A percentile compares a stretch with the other conserved stretches of the same genome.
Evolutionary conservation across 2,797 vertebrate species (phyloP).

Genomic region (Propithecus deckenii): DNA sequence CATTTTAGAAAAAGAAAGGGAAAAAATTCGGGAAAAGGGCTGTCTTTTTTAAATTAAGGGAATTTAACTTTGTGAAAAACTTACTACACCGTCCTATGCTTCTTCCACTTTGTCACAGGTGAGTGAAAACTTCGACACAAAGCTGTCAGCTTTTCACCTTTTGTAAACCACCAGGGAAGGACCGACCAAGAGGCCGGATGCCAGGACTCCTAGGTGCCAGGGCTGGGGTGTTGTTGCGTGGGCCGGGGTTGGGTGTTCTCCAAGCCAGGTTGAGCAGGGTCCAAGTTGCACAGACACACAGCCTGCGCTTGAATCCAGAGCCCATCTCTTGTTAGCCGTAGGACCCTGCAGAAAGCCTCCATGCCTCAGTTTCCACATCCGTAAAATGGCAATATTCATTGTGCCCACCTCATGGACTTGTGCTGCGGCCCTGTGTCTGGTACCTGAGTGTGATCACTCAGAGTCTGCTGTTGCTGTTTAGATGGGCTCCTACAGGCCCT

Average conservation of each 20-base stretch:
- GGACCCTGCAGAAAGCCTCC: not conserved
- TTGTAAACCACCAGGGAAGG: not conserved
- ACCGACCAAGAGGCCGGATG: not conserved
- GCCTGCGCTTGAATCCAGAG: not conserved
- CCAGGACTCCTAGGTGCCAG: not conserved
- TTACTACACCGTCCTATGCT: not conserved
- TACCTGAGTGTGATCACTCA: accelerated
- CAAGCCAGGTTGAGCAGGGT: not conserved
- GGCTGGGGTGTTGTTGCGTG: accelerated
- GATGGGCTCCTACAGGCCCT: not conserved
- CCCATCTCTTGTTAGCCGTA: not conserved
- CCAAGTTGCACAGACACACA: not conserved
- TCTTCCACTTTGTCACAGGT: not conserved
- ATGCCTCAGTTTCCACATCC: not conserved
- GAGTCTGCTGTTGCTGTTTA: not conserved
- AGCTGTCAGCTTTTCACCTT: not conserved
- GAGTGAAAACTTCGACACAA: not conserved
- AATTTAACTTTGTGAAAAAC: not conserved
- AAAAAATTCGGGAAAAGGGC: not conserved
- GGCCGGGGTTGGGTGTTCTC: not conserved
- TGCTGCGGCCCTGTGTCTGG: not conserved
- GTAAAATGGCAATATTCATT: not conserved
- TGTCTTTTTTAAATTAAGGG: not conserved
- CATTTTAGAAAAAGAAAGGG: not conserved
- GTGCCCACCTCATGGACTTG: accelerated